Evolutionary conservation across 2,888 invertebrate species (phyloP).

Genomic region (Auanema sp.): DNA sequence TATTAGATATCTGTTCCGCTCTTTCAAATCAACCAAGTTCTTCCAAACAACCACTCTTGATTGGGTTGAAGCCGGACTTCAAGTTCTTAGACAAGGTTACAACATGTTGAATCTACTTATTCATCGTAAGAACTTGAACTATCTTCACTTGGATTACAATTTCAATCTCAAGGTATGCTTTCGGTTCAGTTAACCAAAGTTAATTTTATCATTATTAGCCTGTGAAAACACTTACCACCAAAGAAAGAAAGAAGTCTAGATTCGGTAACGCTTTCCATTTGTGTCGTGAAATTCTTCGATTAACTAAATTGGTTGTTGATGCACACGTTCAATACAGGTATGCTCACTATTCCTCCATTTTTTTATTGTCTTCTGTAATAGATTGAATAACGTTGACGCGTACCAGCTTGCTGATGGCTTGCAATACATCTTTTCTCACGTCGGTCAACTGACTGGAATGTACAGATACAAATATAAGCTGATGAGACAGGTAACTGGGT

Average conservation of each 20-base stretch:
- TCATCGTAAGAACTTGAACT: constrained; percentile 98
- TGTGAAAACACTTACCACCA: constrained; percentile 97
- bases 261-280: constrained; percentile 86
- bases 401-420: constrained; percentile 95
- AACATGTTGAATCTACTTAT: constrained; percentile 99
- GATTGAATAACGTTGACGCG: constrained; percentile 95
- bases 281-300: constrained; percentile 94
- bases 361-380: constrained; percentile 9
- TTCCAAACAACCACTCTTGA: constrained; percentile 99
- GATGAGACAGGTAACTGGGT: constrained; percentile 55
- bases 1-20: constrained; percentile 87
- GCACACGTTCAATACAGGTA: constrained; percentile 95
- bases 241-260: constrained; percentile 94
- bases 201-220: constrained; percentile 69
- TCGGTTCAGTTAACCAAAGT: background rate
- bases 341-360: background rate
- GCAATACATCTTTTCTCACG: constrained; percentile 98
- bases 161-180: constrained; percentile 84
- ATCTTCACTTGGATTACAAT: constrained; percentile 98
- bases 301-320: constrained; percentile 97
- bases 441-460: constrained; percentile 99
- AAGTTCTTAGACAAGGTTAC: constrained; percentile 92
- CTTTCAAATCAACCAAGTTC: constrained; percentile 99
- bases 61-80: constrained; percentile 98
- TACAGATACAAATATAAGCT: constrained; percentile 74